These are phyloP conservation scores for Calliopsis andreniformis DNA, from an alignment of 1,140 invertebrate genomes.

Conservation along the genomic window DNA sequence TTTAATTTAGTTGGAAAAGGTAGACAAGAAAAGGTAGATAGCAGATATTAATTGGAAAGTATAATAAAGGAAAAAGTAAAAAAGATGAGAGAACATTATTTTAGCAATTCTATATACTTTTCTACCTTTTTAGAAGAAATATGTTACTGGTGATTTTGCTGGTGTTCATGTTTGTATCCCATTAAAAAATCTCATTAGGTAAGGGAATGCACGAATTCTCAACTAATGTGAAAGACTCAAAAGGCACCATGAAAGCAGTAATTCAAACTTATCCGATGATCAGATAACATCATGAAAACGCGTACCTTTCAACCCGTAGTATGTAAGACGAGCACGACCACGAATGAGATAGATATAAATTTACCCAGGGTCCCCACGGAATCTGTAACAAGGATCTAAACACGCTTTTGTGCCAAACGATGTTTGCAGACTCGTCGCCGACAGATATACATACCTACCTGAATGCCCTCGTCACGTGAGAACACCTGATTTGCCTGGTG, in stretches of 20 bases:
- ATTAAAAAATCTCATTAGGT: constrained; percentile 21
- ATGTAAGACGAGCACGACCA: constrained; percentile 17
- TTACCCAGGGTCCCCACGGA: constrained; percentile 12
- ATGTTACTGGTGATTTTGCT: too few species aligned
- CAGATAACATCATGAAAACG: constrained; percentile 38
- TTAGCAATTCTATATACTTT: too few species aligned
- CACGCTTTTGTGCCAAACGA: constrained; percentile 32
- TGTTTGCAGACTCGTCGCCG: constrained; percentile 33
- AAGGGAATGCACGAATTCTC: constrained; percentile 4
- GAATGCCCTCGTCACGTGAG: neutral
- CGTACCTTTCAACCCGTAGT: constrained; percentile 10
- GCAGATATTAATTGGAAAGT: too few species aligned
- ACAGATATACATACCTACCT: neutral
- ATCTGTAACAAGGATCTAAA: constrained; percentile 40
- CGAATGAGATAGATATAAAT: constrained; percentile 40
- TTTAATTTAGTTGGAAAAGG: too few species aligned
- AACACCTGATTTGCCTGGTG: constrained; percentile 7
- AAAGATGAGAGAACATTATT: too few species aligned
- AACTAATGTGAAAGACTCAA: constrained; percentile 18
- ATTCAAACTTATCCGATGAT: constrained; percentile 50
- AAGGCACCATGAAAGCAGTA: constrained; percentile 15
- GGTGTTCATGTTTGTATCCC: constrained; percentile 6
- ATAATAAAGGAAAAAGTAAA: too few species aligned
- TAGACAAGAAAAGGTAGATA: too few species aligned
- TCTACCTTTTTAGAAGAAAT: too few species aligned